Evolutionary conservation across 2,797 vertebrate genomes (phyloP).

Genomic region (Phalanger gymnotis): DNA sequence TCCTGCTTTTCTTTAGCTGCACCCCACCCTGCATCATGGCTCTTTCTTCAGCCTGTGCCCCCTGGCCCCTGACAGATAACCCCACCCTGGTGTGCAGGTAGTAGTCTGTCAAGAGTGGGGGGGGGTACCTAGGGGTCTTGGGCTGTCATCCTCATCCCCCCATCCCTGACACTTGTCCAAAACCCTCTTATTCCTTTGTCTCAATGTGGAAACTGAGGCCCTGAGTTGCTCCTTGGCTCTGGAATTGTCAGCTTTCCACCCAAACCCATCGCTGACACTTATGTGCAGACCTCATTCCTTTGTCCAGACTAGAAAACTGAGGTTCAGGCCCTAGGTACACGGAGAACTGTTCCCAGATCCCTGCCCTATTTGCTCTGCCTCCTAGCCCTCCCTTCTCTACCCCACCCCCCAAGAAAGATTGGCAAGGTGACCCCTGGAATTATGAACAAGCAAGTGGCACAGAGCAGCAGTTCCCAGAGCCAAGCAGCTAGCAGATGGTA

Average conservation of each 20-base stretch:
- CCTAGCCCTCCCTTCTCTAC: too few species aligned
- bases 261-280: neutral
- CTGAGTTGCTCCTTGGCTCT: neutral
- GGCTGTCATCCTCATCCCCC: too few species aligned
- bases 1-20: neutral
- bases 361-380: accelerated
- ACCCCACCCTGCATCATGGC: neutral
- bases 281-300: neutral
- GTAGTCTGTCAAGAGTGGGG: neutral
- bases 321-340: neutral
- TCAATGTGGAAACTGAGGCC: neutral
- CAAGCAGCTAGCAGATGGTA: neutral
- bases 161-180: neutral
- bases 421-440: conserved; percentile 62
- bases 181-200: neutral
- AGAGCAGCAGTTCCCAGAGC: neutral
- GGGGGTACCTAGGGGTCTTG: neutral
- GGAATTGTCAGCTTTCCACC: neutral
- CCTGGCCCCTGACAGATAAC: neutral
- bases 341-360: neutral
- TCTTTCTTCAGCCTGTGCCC: neutral
- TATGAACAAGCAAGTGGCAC: conserved; percentile 12
- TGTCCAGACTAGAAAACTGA: neutral
- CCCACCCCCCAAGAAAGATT: neutral
- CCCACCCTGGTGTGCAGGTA: neutral